Percentiles rank a stretch among this genome's conserved stretches.
Evolutionary conservation across 2,113 vertebrate genomes (phyloP).

Genomic region (Ornithorhynchus anatinus): DNA sequence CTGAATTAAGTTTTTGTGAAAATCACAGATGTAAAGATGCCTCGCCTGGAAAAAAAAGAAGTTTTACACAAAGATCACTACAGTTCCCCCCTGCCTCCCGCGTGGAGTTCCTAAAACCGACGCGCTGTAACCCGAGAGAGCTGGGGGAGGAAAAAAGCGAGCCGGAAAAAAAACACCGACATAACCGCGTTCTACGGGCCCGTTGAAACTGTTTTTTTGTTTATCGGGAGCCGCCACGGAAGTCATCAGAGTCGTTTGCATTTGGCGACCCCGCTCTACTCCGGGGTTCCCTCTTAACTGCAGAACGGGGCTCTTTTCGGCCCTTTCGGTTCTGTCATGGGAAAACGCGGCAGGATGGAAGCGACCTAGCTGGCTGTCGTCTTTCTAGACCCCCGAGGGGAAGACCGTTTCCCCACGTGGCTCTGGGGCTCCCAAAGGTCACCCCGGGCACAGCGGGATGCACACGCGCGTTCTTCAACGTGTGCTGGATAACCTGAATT

Average conservation of each 20-base stretch:
- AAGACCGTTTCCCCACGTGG: not conserved
- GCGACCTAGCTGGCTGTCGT: not conserved
- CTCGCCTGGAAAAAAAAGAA: constrained; percentile 70
- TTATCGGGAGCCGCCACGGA: too few species aligned
- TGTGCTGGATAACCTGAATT: too few species aligned
- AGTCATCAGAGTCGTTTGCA: not conserved
- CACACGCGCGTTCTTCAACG: too few species aligned
- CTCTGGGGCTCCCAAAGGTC: too few species aligned
- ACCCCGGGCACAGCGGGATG: too few species aligned
- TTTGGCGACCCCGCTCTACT: not conserved
- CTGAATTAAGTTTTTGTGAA: constrained; percentile 85
- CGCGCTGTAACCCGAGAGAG: too few species aligned
- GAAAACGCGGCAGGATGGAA: not conserved
- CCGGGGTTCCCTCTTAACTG: not conserved
- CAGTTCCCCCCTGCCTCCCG: too few species aligned
- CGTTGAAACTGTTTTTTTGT: too few species aligned
- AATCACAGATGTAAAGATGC: constrained; percentile 84
- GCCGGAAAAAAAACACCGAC: not conserved
- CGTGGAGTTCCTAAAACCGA: too few species aligned
- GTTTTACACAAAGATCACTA: constrained; percentile 21
- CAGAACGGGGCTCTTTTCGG: not conserved
- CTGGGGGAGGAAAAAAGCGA: not conserved
- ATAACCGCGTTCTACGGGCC: too few species aligned
- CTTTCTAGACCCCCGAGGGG: not conserved
- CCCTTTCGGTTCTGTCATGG: not conserved